A percentile compares a stretch with the other conserved stretches of the same genome.
Conservation (phyloP, 2,888 invertebrate species). For the Ennomos quercinarius region DNA sequence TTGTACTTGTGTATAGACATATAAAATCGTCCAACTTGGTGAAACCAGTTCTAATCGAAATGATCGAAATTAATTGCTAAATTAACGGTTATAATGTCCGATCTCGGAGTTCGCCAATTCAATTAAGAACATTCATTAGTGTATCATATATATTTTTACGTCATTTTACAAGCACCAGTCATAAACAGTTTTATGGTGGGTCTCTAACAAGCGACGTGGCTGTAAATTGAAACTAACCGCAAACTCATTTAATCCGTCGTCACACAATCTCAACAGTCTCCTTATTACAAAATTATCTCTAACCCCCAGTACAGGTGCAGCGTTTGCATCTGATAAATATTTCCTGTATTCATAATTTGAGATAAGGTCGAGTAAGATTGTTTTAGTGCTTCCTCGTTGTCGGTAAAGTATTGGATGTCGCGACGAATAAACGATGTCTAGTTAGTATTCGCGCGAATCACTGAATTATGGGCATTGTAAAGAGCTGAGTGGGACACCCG, state of each 20-base stretch:
- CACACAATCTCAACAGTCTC: slow-evolving; percentile 60
- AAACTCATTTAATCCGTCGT: slow-evolving; percentile 68
- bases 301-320: slow-evolving; percentile 31
- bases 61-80: slow-evolving; percentile 39
- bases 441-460: slow-evolving; percentile 78
- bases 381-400: slow-evolving; percentile 70
- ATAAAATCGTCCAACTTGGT: slow-evolving; percentile 21
- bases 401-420: slow-evolving; percentile 68
- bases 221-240: slow-evolving; percentile 75
- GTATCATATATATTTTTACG: slow-evolving; percentile 46
- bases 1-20: slow-evolving; percentile 19
- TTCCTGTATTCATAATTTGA: slow-evolving; percentile 44
- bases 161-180: slow-evolving; percentile 54
- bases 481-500: slow-evolving; percentile 67
- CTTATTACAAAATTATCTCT: slow-evolving; percentile 42
- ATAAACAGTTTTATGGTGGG: slow-evolving; percentile 62
- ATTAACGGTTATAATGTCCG: slow-evolving; percentile 42
- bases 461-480: slow-evolving; percentile 79
- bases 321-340: slow-evolving; percentile 49
- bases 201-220: slow-evolving; percentile 66
- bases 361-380: slow-evolving; percentile 59
- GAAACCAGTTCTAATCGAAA: slow-evolving; percentile 29
- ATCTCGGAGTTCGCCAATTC: slow-evolving; percentile 42
- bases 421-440: slow-evolving; percentile 66
- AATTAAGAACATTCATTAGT: slow-evolving; percentile 46